A percentile compares a stretch with the other conserved stretches of the same genome.
These are phyloP conservation scores for Mayetiola destructor DNA, from an alignment of 2,888 invertebrate genomes.

Conservation along the genomic window DNA sequence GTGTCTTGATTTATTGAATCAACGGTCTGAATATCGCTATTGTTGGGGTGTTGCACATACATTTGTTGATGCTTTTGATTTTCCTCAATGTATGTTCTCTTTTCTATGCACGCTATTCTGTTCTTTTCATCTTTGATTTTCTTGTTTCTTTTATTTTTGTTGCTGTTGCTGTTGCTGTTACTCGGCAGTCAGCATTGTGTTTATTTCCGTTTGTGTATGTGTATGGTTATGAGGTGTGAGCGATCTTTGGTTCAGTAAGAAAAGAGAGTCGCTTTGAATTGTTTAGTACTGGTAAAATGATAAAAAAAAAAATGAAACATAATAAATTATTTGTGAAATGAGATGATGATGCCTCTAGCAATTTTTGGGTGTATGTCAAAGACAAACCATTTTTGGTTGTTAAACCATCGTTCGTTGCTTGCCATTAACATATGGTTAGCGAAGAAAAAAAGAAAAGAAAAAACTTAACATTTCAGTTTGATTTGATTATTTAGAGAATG, in stretches of 20 bases:
- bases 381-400: neutral
- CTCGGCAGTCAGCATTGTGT: too few species aligned
- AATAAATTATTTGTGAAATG: slow-evolving; percentile 1
- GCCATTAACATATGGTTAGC: too few species aligned
- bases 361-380: neutral
- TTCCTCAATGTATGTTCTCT: too few species aligned
- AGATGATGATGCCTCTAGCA: neutral
- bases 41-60: neutral
- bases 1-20: slow-evolving; percentile 4
- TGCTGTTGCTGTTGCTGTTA: neutral
- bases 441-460: neutral
- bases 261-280: too few species aligned
- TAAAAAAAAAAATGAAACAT: neutral
- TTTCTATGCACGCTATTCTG: too few species aligned
- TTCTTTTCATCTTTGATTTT: neutral
- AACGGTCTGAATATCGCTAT: neutral
- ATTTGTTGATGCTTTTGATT: neutral
- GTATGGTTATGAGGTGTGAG: too few species aligned
- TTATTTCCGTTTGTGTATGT: too few species aligned
- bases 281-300: too few species aligned
- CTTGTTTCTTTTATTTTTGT: neutral
- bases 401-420: too few species aligned
- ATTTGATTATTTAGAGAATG: too few species aligned
- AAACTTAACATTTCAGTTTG: too few species aligned
- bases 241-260: neutral